Conservation (phyloP, 2,797 vertebrate species). For the Smutsia temminckii region DNA sequence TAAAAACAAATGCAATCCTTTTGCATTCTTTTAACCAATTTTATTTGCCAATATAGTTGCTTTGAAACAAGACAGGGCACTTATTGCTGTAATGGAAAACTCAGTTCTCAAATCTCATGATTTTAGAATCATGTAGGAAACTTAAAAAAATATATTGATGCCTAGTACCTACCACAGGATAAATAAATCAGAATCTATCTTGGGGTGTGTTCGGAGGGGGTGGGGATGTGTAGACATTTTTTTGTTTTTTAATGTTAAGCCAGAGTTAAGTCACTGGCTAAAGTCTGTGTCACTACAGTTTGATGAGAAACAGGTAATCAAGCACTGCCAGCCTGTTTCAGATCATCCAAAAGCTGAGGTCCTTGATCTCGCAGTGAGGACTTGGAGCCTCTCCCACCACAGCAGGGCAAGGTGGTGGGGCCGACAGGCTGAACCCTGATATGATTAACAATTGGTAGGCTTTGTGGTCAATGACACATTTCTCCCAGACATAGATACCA, state of each 20-base stretch:
- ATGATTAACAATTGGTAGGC: neutral
- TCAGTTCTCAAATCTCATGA: neutral
- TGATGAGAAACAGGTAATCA: neutral
- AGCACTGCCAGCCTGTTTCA: neutral
- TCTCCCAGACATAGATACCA: constrained; percentile 10
- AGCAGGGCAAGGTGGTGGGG: neutral
- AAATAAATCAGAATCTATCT: neutral
- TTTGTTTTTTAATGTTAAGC: neutral
- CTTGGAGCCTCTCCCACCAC: neutral
- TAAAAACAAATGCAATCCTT: neutral
- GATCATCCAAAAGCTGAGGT: too few relatives aligned
- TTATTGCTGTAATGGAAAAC: neutral
- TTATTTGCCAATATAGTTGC: neutral
- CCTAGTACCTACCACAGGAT: neutral
- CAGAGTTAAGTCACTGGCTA: neutral
- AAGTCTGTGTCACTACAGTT: neutral
- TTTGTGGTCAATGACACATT: constrained; percentile 25
- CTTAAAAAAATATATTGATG: neutral
- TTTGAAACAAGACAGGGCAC: neutral
- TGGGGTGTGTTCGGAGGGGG: neutral
- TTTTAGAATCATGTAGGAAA: neutral
- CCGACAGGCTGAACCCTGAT: neutral
- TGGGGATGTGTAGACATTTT: neutral
- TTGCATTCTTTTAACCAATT: neutral
- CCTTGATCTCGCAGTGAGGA: neutral